These are phyloP conservation scores for Clarias magur DNA, from an alignment of 2,113 vertebrate genomes.

Conservation along the genomic window DNA sequence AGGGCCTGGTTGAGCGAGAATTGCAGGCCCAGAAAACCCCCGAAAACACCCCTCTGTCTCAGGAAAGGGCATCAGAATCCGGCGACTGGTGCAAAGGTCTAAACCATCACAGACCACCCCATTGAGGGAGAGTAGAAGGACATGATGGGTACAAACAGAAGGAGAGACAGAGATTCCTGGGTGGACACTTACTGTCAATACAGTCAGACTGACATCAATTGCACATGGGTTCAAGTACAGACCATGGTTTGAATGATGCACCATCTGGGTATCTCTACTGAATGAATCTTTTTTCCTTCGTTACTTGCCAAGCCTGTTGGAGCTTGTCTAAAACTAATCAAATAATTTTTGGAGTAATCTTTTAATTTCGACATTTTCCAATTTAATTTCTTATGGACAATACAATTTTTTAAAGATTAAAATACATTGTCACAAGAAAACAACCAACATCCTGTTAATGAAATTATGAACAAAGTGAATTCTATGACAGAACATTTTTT, in stretches of 20 bases:
- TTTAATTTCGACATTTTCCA: conserved; percentile 16
- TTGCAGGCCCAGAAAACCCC: conserved; percentile 71
- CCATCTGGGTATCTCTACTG: background rate
- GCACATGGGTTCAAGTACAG: conserved; percentile 39
- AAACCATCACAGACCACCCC: conserved; percentile 62
- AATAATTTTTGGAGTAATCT: conserved; percentile 1
- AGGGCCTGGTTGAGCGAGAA: conserved; percentile 71
- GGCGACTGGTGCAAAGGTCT: conserved; percentile 76
- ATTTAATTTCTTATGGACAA: background rate
- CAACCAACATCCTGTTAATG: background rate
- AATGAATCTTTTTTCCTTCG: conserved; percentile 54
- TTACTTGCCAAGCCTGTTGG: conserved; percentile 55
- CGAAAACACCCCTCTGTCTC: conserved; percentile 76
- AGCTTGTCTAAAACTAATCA: conserved; percentile 18
- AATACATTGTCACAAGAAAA: background rate
- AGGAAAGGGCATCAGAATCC: conserved; percentile 75
- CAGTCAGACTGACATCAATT: conserved; percentile 43
- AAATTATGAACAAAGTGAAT: background rate
- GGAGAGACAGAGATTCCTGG: conserved; percentile 67
- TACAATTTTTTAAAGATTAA: background rate
- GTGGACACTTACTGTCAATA: conserved; percentile 56
- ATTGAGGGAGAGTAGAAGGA: conserved; percentile 32
- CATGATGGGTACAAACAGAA: conserved; percentile 58
- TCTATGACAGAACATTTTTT: background rate
- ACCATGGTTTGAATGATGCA: conserved; percentile 15